Conservation (phyloP, 1,140 invertebrate genomes). For the Melanaphis sacchari region DNA sequence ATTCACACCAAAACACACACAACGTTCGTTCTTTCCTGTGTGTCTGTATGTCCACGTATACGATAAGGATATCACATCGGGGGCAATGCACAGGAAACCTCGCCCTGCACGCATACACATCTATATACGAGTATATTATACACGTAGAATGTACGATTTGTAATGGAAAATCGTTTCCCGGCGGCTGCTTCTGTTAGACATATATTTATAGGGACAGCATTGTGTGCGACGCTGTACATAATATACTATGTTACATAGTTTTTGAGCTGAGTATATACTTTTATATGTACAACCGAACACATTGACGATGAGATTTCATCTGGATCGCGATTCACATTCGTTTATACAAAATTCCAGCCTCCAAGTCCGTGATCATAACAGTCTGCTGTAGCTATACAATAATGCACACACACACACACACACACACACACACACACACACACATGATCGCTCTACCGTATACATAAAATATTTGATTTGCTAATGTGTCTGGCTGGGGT, state of each 20-base stretch:
- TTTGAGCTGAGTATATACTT: neutral
- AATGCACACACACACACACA: neutral
- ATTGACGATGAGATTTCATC: conserved; percentile 23
- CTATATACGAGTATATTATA: neutral
- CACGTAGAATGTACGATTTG: neutral
- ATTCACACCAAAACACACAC: conserved; percentile 45
- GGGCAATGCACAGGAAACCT: conserved; percentile 48
- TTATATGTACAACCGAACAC: neutral
- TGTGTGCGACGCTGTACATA: neutral
- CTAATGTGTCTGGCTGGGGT: conserved; percentile 34
- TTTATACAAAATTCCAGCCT: neutral
- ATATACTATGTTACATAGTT: neutral
- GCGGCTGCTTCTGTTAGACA: neutral
- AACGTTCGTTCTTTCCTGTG: conserved; percentile 40
- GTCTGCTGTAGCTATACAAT: neutral
- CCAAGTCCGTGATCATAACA: neutral
- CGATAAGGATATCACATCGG: conserved; percentile 30
- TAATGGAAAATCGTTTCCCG: conserved; percentile 25
- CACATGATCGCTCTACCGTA: neutral
- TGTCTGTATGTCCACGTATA: neutral
- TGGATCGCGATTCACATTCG: neutral
- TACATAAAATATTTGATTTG: conserved; percentile 31
- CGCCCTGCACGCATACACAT: neutral
- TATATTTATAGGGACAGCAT: neutral
- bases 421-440: too few species aligned